Evolutionary conservation across 2,797 vertebrate species (phyloP).

Genomic region (Botia almorhae): DNA sequence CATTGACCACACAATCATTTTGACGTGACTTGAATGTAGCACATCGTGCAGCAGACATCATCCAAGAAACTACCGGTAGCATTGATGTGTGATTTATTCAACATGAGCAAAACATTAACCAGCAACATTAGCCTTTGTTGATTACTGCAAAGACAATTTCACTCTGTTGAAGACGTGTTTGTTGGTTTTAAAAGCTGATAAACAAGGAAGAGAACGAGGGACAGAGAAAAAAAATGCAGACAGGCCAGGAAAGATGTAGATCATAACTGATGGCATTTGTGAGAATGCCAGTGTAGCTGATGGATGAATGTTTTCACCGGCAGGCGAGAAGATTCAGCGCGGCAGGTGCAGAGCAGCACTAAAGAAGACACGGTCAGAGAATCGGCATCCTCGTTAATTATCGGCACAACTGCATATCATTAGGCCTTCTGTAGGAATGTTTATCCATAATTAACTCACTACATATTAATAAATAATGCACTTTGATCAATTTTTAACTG

Average conservation of each 20-base stretch:
- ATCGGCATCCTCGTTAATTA: conserved; percentile 59
- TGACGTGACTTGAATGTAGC: no score
- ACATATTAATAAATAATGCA: conserved; percentile 75
- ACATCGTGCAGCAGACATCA: background rate
- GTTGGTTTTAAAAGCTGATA: background rate
- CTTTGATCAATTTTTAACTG: conserved; percentile 68
- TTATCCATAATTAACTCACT: conserved; percentile 78
- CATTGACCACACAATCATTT: no score
- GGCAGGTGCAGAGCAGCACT: conserved; percentile 53
- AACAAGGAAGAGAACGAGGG: conserved; percentile 26
- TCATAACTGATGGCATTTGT: conserved; percentile 56
- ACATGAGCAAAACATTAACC: conserved; percentile 14
- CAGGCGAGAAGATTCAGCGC: conserved; percentile 41
- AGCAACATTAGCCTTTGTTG: conserved; percentile 6
- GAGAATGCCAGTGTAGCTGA: conserved; percentile 54
- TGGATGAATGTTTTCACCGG: conserved; percentile 40
- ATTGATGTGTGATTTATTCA: conserved; percentile 11
- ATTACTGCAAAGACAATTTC: conserved; percentile 22
- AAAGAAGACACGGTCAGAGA: conserved; percentile 63
- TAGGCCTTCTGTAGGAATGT: conserved; percentile 71
- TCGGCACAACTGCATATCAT: conserved; percentile 69
- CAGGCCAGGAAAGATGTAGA: conserved; percentile 20
- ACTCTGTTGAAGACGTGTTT: conserved; percentile 14
- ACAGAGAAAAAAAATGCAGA: conserved; percentile 28
- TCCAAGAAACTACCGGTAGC: background rate